phyloP scores from a whole-genome alignment of 2,113 vertebrate species.

The Coptodon rendalli region DNA sequence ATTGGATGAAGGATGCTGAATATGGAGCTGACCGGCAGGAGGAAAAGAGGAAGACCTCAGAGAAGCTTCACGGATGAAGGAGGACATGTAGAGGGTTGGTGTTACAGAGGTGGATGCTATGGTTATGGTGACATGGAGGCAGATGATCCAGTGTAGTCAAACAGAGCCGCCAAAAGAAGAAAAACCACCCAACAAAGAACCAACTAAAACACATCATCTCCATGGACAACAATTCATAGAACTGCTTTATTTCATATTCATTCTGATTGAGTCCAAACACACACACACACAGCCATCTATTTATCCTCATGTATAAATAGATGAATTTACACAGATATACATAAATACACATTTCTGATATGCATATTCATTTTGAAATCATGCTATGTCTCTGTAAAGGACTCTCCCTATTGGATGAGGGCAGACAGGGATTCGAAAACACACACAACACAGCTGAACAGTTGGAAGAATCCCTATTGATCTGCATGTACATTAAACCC shows the following conservation, averaged over 20 bases:
- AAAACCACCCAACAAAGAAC: not conserved
- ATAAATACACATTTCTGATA: conserved; percentile 74
- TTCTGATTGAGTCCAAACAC: conserved; percentile 67
- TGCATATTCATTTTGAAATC: conserved; percentile 71
- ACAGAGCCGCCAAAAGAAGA: not conserved
- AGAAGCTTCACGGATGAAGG: not conserved
- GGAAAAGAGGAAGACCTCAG: not conserved
- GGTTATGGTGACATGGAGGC: not conserved
- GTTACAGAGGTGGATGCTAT: not conserved
- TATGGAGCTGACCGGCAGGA: not conserved
- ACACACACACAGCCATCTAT: conserved; percentile 69
- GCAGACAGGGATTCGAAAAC: conserved; percentile 69
- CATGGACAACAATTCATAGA: conserved; percentile 64
- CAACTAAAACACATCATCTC: not conserved
- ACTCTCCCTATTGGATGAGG: conserved; percentile 62
- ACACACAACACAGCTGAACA: conserved; percentile 65
- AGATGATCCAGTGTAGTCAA: not conserved
- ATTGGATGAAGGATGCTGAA: not conserved
- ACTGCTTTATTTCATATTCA: conserved; percentile 72
- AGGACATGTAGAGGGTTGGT: not conserved
- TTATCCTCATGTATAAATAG: conserved; percentile 70
- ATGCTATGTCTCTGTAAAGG: conserved; percentile 71
- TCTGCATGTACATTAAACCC: conserved; percentile 63
- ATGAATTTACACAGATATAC: conserved; percentile 74
- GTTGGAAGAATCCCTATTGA: conserved; percentile 62